Evolutionary conservation across 2,113 vertebrate genomes (phyloP), one percentile per base, ranked within the genome.

Genomic region (Asarcornis scutulata): DNA sequence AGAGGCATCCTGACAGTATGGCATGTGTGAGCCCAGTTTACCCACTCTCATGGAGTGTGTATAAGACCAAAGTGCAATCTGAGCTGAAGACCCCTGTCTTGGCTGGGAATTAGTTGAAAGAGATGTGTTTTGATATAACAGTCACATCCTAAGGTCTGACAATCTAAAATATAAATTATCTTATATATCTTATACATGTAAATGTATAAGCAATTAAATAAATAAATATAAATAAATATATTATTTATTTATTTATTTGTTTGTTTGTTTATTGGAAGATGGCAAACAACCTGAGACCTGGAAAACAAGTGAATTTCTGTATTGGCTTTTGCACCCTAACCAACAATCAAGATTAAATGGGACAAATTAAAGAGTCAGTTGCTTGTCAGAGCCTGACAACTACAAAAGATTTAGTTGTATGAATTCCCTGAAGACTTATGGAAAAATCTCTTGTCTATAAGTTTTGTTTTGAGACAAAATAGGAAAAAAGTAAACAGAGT

Each of bases 261-360:
- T 13, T 40, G 12, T 40, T 40, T 40, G 5, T 40, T 40, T 40
- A 13, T 40, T 40, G 40, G 31, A 91, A 89, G 12, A 4, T 26
- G 29, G 17, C 3, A 22, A 53, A 29, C 20, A 88, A 36, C 0
- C 0, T 17, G 34, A 42, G 11, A 21, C 0, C 0, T 40, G 14
- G 29, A 40, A 89, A 73, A 5, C 2, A 82, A 74, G 9, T 1
- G 0, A 34, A 6, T 58, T 67, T 53, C 52, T 85, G 10, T 58
- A 17, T 68, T 86, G 60, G 56, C 25, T 76, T 15, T 86, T 69
- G 23, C 26, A 53, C 18, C 32, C 76, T 58, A 76, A 44, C 2
- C 7, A 64, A 15, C 6, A 56, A 20, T 46, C 14, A 56, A 13
- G 12, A 46, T 63, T 36, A 29, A 60, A 15, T 17, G 8, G 21